Evolutionary conservation across 2,888 invertebrate species (phyloP).

Genomic region (Vanessa cardui): DNA sequence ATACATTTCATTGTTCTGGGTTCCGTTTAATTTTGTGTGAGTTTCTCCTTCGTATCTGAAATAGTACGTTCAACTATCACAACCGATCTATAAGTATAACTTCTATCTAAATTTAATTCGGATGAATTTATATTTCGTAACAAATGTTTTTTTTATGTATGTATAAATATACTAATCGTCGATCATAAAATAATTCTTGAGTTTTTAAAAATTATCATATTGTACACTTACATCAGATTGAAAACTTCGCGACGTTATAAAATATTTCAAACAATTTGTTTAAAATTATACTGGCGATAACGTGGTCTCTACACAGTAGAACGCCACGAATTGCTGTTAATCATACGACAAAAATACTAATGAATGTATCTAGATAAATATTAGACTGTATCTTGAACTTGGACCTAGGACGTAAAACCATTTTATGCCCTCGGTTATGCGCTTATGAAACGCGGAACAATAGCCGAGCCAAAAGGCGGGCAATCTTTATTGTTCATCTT

Average conservation of each 20-base stretch:
- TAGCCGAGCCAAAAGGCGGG: slow-evolving; percentile 59
- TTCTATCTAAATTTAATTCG: too few relatives aligned
- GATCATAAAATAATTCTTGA: too few relatives aligned
- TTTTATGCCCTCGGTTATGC: slow-evolving; percentile 51
- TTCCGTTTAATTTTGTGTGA: not conserved
- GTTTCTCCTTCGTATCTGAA: not conserved
- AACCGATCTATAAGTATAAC: too few relatives aligned
- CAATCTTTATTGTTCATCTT: slow-evolving; percentile 66
- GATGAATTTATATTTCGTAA: too few relatives aligned
- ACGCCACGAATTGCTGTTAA: slow-evolving; percentile 5
- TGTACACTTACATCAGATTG: too few relatives aligned
- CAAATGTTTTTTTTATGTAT: too few relatives aligned
- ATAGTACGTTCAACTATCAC: too few relatives aligned
- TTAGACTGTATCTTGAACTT: slow-evolving; percentile 39
- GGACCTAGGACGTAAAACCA: slow-evolving; percentile 38
- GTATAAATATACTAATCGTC: too few relatives aligned
- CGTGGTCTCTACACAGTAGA: not conserved
- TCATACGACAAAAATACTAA: slow-evolving; percentile 23
- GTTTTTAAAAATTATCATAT: too few relatives aligned
- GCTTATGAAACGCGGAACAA: slow-evolving; percentile 71
- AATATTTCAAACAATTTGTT: not conserved
- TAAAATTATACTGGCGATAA: not conserved
- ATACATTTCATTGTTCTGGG: not conserved
- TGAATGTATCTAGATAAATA: slow-evolving; percentile 38
- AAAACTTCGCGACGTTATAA: not conserved